Base-by-base conservation (phyloP, 2,888 invertebrate species). In the Anarsia innoxiella region DNA sequence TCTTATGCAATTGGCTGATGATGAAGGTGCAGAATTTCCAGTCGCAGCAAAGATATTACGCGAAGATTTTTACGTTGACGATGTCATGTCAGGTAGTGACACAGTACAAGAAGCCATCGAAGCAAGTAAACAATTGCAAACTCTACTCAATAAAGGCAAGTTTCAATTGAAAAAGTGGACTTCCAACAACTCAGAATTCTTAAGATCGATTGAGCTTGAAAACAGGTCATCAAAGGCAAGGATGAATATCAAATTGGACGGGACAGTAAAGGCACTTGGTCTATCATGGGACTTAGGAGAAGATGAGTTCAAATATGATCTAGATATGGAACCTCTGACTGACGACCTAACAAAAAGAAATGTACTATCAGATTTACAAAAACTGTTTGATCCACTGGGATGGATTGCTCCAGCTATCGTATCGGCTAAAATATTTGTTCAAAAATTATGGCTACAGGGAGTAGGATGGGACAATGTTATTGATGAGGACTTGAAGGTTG, bases 381-480 rank as follows among this genome's bases (percentile, higher is more conserved):
- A 40, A 1, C 14, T 51, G 1, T 53, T 40, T 14, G 49, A 52
- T 32, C 52, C 47, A 1, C 12, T 53, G 2, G 53, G 53, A 1
- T 53, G 48, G 49, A 35, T 49, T 25, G 45, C 48, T 13, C 47
- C 51, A 8, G 13, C 14, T 10, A 44, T 45, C 1, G 37, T 47
- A 8, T 10, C 13, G 19, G 46, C 46, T 3, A 51, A 49, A 26
- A 36, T 45, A 1, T 34, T 46, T 1, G 50, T 54, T 1, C 53
- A 54, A 37, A 39, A 40, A 11, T 11, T 54, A 4, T 55, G 53
- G 53, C 9, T 50, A 19, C 30, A 42, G 10, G 45, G 46, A 1
- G 6, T 51, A 1, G 27, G 12, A 0, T 57, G 57, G 57, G 53
- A 57, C 32, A 44, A 51, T 8, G 23, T 36, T 3, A 6, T 49